Evolutionary conservation across 2,113 vertebrate genomes (phyloP), one percentile per base, ranked within the genome.

Genomic region (Xyrauchen texanus): DNA sequence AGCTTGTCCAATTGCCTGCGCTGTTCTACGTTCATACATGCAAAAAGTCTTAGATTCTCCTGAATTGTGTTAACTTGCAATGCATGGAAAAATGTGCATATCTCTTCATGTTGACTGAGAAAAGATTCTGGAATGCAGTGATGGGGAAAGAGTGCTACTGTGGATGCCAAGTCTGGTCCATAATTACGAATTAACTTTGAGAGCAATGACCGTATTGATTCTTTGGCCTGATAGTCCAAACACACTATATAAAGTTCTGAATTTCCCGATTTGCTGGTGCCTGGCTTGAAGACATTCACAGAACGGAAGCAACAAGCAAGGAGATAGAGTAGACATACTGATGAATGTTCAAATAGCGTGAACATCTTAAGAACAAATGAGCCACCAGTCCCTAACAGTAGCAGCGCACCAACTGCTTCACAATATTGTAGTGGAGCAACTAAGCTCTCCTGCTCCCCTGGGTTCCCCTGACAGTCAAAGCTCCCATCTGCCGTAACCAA

Each of bases 361-460:
- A 99, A 99, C 96, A 97, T 94, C 89, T 99, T 99, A 82, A 99
- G 85, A 65, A 99, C 96, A 62, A 98, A 96, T 42, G 96, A 98
- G 45, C 97, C 96, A 0, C 95, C 93, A 0, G 83, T 68, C 15
- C 92, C 87, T 13, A 99, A 94, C 7, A 94, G 93, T 76, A 90
- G 91, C 81, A 99, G 87, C 6, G 96, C 96, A 9, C 95, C 94
- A 52, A 95, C 91, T 3, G 90, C 86, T 88, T 99, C 97, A 49
- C 97, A 98, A 84, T 95, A 96, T 80, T 95, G 96, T 68, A 99
- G 87, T 0, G 96, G 93, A 0, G 96, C 95, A 63, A 99, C 97
- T 0, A 96, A 90, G 0, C 94, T 89, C 88, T 99, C 98, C 91
- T 99, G 97, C 84, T 99, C 97, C 0, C 97, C 96, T 0, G 97